Evolutionary conservation across 2,113 vertebrate species (phyloP), one percentile per base, ranked within the genome.

Genomic region (Microtus richardsoni): DNA sequence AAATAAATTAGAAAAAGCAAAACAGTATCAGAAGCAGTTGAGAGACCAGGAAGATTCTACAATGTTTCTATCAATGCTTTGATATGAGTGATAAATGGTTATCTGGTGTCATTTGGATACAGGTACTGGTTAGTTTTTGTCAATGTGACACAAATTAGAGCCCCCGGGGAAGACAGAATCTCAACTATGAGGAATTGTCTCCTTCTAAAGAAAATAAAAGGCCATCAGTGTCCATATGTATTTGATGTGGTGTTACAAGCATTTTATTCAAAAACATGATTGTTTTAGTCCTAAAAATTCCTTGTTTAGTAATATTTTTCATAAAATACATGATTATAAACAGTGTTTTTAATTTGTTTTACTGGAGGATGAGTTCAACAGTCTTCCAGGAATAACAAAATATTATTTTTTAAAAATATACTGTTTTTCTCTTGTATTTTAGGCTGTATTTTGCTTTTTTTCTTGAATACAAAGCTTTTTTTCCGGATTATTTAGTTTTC

Each of bases 401-500:
- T 33, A 1, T n/a, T 41, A 13, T 21, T 85, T 52, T 74, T 39
- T 73, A 39, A 39, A 84, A 62, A 49, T n/a, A n/a, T 10, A 41
- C 7, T 2, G 22, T n/a, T 62, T 47, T 54, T 58, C 19, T 66
- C 28, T 89, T 75, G 4, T 11, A 60, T 71, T 89, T 88, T 21
- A 36, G 19, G 93, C 88, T 88, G 64, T 39, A 70, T 1, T 13
- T 84, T 80, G 70, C 87, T 75, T 26, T 93, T 93, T 52, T 91
- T 93, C 84, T 84, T 89, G 3, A 47, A 26, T n/a, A 93, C 13
- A 70, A 89, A 92, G 87, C 10, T 1, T 47, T 3, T 60, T 60
- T 87, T 30, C 52, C 49, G 3, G 39, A 66, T 77, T 60, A 95
- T 91, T 94, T 87, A 91, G 77, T 68, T 87, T 93, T 93, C 47